Percentiles rank a stretch among this genome's conserved stretches.
Conservation (phyloP, 2,113 vertebrate species). For the Actinemys pallida region DNA sequence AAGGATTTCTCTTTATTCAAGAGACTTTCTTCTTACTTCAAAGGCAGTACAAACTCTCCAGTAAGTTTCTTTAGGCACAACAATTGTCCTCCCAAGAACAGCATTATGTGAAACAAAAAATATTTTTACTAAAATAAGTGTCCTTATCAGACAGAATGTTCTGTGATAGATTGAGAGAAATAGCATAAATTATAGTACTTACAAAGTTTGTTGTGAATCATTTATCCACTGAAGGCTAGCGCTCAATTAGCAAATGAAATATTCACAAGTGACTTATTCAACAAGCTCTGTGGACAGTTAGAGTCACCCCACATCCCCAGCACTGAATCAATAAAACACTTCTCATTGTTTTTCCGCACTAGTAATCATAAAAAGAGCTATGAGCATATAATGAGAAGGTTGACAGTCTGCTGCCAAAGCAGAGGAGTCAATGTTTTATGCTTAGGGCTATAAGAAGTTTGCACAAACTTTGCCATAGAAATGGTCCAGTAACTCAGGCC, state of each 20-base stretch:
- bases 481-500: not conserved
- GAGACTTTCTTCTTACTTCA: not conserved
- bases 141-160: not conserved
- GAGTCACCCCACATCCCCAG: conserved; percentile 11
- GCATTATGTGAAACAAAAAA: not conserved
- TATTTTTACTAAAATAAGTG: not conserved
- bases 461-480: not conserved
- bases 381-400: not conserved
- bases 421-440: not conserved
- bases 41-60: not conserved
- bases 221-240: conserved; percentile 57
- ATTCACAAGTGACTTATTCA: conserved; percentile 36
- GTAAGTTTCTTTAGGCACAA: not conserved
- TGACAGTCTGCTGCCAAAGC: not conserved
- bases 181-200: not conserved
- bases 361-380: conserved; percentile 18
- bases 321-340: conserved; percentile 53
- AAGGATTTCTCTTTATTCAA: not conserved
- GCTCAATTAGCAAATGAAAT: conserved; percentile 54
- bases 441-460: not conserved
- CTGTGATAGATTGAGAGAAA: not conserved
- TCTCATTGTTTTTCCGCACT: conserved; percentile 24
- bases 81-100: not conserved
- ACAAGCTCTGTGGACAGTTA: conserved; percentile 18
- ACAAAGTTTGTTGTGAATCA: conserved; percentile 42